Conservation (phyloP, 2,888 invertebrate genomes). For the Harpalus rufipes region DNA sequence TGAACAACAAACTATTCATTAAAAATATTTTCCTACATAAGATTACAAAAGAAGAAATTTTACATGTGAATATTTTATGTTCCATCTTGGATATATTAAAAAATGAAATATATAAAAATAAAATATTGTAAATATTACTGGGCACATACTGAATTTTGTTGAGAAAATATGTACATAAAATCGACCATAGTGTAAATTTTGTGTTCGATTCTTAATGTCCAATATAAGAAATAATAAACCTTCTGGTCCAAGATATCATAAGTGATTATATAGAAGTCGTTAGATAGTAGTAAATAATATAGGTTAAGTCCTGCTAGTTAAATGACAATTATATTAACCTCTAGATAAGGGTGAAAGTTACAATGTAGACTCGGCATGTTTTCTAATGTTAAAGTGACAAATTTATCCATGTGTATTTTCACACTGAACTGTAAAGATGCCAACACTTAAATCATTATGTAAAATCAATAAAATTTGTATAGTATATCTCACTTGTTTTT, state of each 20-base stretch:
- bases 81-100: not conserved
- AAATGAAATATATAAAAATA: conserved; percentile 1
- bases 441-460: conserved; percentile 51
- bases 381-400: conserved; percentile 54
- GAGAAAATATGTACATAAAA: conserved; percentile 37
- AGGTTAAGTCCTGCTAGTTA: conserved; percentile 29
- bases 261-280: conserved; percentile 29
- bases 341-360: conserved; percentile 40
- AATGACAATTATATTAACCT: conserved; percentile 34
- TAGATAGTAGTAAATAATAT: conserved; percentile 26
- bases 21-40: too few relatives aligned
- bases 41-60: not conserved
- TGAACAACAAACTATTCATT: too few relatives aligned
- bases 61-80: not conserved
- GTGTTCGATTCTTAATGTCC: conserved; percentile 56
- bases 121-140: conserved; percentile 10
- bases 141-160: conserved; percentile 17
- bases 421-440: conserved; percentile 56
- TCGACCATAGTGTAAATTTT: conserved; percentile 54
- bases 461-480: conserved; percentile 60
- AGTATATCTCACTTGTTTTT: conserved; percentile 19
- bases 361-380: conserved; percentile 44
- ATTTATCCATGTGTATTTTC: conserved; percentile 61
- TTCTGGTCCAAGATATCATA: conserved; percentile 62
- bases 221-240: conserved; percentile 53